phyloP scores from a whole-genome alignment of 2,113 vertebrate species.

The Leucopsar rothschildi region DNA sequence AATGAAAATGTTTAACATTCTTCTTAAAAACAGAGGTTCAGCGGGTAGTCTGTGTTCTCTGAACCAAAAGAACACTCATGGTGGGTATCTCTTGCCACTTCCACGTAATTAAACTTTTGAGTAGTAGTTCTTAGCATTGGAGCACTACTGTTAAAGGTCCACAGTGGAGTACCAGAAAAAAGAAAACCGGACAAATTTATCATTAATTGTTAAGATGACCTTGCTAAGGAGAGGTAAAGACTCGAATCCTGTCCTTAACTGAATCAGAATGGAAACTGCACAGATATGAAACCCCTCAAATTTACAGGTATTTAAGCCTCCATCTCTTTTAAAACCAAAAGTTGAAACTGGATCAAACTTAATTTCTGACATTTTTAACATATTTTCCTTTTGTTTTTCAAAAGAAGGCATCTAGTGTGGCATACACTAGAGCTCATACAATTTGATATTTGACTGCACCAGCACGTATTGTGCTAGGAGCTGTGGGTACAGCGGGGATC shows the following conservation, averaged over 20 bases:
- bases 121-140: background rate
- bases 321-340: background rate
- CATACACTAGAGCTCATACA: background rate
- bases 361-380: background rate
- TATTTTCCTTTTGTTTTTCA: background rate
- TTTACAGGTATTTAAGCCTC: background rate
- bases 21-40: background rate
- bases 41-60: background rate
- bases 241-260: background rate
- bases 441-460: background rate
- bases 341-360: background rate
- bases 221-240: background rate
- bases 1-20: conserved; percentile 15
- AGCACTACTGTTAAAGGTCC: background rate
- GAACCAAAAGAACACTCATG: background rate
- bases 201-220: background rate
- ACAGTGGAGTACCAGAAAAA: background rate
- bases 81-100: background rate
- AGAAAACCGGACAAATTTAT: background rate
- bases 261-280: background rate
- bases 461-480: background rate
- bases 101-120: background rate
- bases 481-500: background rate
- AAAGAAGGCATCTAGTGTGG: background rate
- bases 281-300: background rate